phyloP scores from a whole-genome alignment of 2,797 vertebrate species.

The Phrynocephalus vlangalii region DNA sequence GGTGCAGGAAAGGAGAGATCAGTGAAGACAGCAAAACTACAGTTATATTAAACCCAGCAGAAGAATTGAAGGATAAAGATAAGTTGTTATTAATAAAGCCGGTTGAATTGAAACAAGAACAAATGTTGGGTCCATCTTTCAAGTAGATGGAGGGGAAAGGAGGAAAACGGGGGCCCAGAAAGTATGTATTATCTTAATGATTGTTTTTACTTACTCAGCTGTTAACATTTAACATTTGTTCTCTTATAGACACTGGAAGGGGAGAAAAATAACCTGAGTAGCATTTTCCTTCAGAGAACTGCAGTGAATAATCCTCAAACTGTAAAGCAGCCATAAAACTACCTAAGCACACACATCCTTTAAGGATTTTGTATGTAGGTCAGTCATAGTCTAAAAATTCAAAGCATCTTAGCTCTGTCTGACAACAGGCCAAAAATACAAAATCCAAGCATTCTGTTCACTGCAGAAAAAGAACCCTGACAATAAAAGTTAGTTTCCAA shows the following conservation, averaged over 20 bases:
- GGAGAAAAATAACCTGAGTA: too few species aligned
- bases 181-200: not conserved
- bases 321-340: not conserved
- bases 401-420: slow-evolving; percentile 20
- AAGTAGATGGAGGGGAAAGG: too few species aligned
- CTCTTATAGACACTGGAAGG: not conserved
- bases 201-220: not conserved
- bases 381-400: slow-evolving; percentile 2
- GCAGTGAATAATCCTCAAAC: not conserved
- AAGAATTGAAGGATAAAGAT: too few species aligned
- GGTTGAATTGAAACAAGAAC: too few species aligned
- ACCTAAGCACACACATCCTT: not conserved
- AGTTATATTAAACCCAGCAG: too few species aligned
- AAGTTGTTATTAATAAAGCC: too few species aligned
- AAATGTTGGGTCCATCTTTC: too few species aligned
- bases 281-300: not conserved
- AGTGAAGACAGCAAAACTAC: too few species aligned
- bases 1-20: too few species aligned
- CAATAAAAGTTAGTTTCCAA: not conserved
- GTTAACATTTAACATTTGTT: not conserved
- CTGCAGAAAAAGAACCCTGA: not conserved
- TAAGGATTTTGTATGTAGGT: not conserved
- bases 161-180: too few species aligned
- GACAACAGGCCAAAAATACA: not conserved
- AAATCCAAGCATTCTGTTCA: not conserved